These are phyloP conservation scores for Paratrypauchen microcephalus DNA, from an alignment of 2,797 vertebrate genomes.

Conservation along the genomic window DNA sequence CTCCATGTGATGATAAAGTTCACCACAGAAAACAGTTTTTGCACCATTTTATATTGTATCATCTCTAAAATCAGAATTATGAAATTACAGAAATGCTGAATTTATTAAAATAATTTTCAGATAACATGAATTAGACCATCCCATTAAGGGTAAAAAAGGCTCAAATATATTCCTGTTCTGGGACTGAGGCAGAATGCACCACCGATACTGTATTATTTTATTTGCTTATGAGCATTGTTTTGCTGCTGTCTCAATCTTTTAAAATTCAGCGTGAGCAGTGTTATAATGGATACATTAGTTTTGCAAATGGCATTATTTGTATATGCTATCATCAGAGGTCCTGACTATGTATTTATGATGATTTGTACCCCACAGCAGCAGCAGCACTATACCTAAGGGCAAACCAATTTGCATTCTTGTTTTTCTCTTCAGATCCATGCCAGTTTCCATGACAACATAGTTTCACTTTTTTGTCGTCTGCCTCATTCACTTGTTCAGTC, in stretches of 20 bases:
- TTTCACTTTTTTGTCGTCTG: slow-evolving; percentile 80
- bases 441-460: slow-evolving; percentile 94
- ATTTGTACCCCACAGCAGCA: slow-evolving; percentile 67
- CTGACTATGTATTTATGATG: slow-evolving; percentile 42
- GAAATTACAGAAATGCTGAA: slow-evolving; percentile 66
- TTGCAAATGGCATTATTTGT: slow-evolving; percentile 40
- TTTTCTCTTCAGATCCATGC: slow-evolving; percentile 84
- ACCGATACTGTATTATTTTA: neutral
- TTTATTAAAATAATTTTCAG: neutral
- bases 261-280: neutral
- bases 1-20: slow-evolving; percentile 79
- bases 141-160: neutral
- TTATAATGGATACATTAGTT: slow-evolving; percentile 10
- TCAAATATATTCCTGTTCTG: neutral
- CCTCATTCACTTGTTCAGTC: slow-evolving; percentile 38
- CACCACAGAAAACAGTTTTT: slow-evolving; percentile 90
- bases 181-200: neutral
- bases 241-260: neutral
- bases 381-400: slow-evolving; percentile 74
- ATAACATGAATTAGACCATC: slow-evolving; percentile 12
- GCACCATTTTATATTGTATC: slow-evolving; percentile 83
- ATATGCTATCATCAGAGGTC: slow-evolving; percentile 30
- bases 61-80: slow-evolving; percentile 82
- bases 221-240: slow-evolving; percentile 19
- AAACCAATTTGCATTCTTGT: slow-evolving; percentile 88